Evolutionary conservation across 2,888 invertebrate species (phyloP), one percentile per base, ranked within the genome.

Genomic region (Operophtera brumata): DNA sequence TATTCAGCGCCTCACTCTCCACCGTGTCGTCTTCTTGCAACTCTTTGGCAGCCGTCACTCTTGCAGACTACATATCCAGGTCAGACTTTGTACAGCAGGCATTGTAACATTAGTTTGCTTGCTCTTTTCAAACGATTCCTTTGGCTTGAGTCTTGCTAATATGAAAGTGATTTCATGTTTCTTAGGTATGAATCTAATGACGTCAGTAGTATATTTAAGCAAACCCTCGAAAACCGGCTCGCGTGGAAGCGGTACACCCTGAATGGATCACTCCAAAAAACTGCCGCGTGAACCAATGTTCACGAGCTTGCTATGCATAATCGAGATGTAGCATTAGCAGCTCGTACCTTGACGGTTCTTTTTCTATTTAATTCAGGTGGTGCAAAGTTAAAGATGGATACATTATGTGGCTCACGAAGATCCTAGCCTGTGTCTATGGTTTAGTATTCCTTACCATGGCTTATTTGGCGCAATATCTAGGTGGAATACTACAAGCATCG

Each of bases 1-100:
- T 98, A 59, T 97, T 98, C 77, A 96, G 96, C 66, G 97, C 96
- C 0, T 95, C 97, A 0, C 89, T 98, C 8, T 97, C 97, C 37
- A 97, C 97, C 0, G 94, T 98, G 53, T 97, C 97, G 0, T 96
- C 98, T 0, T 94, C 96, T 1, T 92, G 98, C 54, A 98, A 97
- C 73, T 96, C 97, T 1, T 87, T 98, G 44, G 94, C 98, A 0
- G 97, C 98, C 0, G 96, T 97, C 9, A 96, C 97, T 0, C 86
- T 97, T 36, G 94, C 96, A 71, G 98, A 98, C 82, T 96, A 97
- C 64, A 82, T 97, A n/a, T 72, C 81, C 71, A 88, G 85, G 88
- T 86, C 5, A 34, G 34, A 52, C 64, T 57, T n/a, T n/a, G n/a
- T n/a, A n/a, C n/a, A n/a, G n/a, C n/a, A n/a, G n/a, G n/a, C n/a